Conservation (phyloP, 1,140 invertebrate species). For the Penaeus japonicus region DNA sequence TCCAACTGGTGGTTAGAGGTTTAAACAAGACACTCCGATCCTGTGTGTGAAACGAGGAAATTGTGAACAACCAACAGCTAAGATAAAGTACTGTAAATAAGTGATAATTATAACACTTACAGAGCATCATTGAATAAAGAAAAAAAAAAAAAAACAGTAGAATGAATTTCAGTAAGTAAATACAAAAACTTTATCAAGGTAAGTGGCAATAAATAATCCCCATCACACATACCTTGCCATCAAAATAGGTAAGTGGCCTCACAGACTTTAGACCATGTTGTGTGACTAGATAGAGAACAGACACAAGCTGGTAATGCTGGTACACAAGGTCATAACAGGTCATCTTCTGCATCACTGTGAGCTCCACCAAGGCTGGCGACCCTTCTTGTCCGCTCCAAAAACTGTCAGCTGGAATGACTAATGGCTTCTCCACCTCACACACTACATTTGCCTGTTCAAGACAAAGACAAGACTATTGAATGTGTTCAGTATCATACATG, state of each 20-base stretch:
- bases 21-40: conserved; percentile 44
- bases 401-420: conserved; percentile 64
- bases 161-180: too few species aligned
- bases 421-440: conserved; percentile 63
- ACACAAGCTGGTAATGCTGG: conserved; percentile 65
- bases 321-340: conserved; percentile 66
- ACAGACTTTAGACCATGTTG: conserved; percentile 65
- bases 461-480: not conserved
- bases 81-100: too few species aligned
- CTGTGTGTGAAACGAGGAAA: not conserved
- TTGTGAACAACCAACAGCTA: too few species aligned
- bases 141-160: too few species aligned
- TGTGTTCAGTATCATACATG: not conserved
- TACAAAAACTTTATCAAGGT: too few species aligned
- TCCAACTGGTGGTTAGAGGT: conserved; percentile 33
- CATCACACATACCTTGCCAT: conserved; percentile 64
- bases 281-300: conserved; percentile 65
- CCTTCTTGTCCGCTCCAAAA: conserved; percentile 64
- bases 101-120: too few species aligned
- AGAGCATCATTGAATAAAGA: too few species aligned
- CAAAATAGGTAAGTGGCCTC: conserved; percentile 66
- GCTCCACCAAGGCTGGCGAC: conserved; percentile 63
- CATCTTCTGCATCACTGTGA: conserved; percentile 66
- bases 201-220: not conserved
- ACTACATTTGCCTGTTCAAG: conserved; percentile 31